Conservation (phyloP, 2,797 vertebrate genomes). For the Brotogeris chrysoptera region DNA sequence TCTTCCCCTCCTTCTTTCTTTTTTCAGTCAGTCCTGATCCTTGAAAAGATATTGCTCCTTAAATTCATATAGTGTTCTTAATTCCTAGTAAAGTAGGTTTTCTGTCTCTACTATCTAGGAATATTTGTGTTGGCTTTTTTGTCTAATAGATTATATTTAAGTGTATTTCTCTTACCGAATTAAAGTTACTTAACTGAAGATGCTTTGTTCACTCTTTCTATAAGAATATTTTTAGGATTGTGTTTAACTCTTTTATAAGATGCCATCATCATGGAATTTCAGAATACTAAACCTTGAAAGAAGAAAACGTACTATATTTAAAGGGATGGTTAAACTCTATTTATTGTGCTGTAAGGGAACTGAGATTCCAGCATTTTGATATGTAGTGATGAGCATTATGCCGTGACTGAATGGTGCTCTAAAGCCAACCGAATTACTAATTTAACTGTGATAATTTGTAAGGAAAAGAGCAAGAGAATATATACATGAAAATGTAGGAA, state of each 20-base stretch:
- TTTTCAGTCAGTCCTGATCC: background rate
- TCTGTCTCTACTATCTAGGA: background rate
- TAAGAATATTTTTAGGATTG: background rate
- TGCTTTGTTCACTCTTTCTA: background rate
- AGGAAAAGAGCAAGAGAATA: background rate
- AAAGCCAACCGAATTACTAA: background rate
- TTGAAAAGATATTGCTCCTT: background rate
- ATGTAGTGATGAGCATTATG: background rate
- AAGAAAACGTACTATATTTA: background rate
- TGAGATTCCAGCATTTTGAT: background rate
- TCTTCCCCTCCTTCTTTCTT: background rate
- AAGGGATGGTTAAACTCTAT: background rate
- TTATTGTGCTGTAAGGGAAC: background rate
- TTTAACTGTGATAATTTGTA: background rate
- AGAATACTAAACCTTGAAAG: background rate
- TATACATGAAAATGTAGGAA: background rate
- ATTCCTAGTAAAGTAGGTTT: background rate
- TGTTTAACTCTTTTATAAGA: background rate
- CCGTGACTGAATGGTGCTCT: background rate
- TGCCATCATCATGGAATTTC: background rate
- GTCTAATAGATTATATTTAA: background rate
- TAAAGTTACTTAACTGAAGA: background rate
- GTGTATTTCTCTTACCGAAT: background rate
- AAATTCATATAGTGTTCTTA: background rate
- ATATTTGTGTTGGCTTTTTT: background rate